phyloP scores from a whole-genome alignment of 2,797 vertebrate species.

The Malurus leucopterus region DNA sequence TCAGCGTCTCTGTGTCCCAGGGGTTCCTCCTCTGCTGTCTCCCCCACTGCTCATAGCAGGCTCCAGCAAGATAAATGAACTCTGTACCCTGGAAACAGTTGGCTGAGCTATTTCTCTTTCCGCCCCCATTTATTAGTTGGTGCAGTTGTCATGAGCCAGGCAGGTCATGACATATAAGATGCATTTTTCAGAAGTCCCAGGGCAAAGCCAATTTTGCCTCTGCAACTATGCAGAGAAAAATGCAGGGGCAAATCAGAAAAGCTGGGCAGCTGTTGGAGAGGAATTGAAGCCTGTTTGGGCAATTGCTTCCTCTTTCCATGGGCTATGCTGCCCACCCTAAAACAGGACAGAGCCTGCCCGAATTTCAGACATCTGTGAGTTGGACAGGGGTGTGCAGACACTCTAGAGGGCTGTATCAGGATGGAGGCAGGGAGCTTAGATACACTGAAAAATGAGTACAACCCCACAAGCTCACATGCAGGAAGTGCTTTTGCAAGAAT shows the following conservation, averaged over 20 bases:
- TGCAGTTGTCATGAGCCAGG: constrained; percentile 47
- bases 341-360: neutral
- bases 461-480: neutral
- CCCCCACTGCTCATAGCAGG: neutral
- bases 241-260: constrained; percentile 3
- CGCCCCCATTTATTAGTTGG: constrained; percentile 36
- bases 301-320: neutral
- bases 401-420: neutral
- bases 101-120: constrained; percentile 61
- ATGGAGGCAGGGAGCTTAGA: neutral
- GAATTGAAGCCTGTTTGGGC: neutral
- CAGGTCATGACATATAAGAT: constrained; percentile 53
- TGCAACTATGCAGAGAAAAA: constrained; percentile 27
- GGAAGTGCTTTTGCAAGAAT: neutral
- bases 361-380: neutral
- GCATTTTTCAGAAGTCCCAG: constrained; percentile 38
- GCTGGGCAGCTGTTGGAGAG: constrained; percentile 3
- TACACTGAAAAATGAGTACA: neutral
- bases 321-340: neutral
- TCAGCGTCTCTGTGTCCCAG: neutral
- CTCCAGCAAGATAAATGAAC: constrained; percentile 36
- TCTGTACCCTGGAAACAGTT: constrained; percentile 45
- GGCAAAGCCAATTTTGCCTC: constrained; percentile 27
- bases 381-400: neutral
- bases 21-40: accelerated